Conservation (phyloP, 2,113 vertebrate species). For the Hippocampus mohnikei region DNA sequence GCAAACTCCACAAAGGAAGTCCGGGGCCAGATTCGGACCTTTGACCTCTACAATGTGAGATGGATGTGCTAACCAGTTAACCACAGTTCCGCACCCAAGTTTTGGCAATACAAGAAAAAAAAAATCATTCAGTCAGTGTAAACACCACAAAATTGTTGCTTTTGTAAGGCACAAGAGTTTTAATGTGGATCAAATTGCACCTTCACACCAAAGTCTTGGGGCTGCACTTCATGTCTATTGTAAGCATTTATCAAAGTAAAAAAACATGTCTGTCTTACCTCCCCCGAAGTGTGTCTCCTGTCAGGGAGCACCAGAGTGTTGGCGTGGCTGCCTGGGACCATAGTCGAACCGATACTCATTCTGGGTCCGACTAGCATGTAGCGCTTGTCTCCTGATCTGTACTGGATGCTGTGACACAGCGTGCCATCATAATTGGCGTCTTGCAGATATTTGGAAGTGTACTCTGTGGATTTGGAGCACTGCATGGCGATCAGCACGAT, state of each 20-base stretch:
- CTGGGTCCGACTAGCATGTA: constrained; percentile 71
- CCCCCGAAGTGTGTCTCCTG: constrained; percentile 15
- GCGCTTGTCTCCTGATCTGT: constrained; percentile 67
- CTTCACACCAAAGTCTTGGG: constrained; percentile 32
- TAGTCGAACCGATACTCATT: constrained; percentile 66
- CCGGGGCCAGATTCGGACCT: too few species aligned
- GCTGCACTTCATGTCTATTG: too few species aligned
- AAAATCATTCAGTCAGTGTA: neutral
- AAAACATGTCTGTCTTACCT: constrained; percentile 41
- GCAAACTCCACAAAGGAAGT: too few species aligned
- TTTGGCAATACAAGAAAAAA: too few species aligned
- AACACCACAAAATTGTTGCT: constrained; percentile 8
- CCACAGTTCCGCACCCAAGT: too few species aligned
- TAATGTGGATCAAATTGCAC: too few species aligned
- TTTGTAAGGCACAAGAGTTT: neutral
- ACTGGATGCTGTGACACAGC: constrained; percentile 65
- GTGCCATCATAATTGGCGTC: constrained; percentile 55
- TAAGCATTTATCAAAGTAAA: too few species aligned
- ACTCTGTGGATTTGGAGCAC: constrained; percentile 54
- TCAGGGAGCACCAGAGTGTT: constrained; percentile 59
- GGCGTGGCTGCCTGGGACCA: constrained; percentile 57
- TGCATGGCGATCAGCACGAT: constrained; percentile 58
- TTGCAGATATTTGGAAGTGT: constrained; percentile 51
- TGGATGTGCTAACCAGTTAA: too few species aligned
- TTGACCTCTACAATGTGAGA: too few species aligned